Conservation (phyloP, 2,113 vertebrate species). For the Artemisiospiza belli region DNA sequence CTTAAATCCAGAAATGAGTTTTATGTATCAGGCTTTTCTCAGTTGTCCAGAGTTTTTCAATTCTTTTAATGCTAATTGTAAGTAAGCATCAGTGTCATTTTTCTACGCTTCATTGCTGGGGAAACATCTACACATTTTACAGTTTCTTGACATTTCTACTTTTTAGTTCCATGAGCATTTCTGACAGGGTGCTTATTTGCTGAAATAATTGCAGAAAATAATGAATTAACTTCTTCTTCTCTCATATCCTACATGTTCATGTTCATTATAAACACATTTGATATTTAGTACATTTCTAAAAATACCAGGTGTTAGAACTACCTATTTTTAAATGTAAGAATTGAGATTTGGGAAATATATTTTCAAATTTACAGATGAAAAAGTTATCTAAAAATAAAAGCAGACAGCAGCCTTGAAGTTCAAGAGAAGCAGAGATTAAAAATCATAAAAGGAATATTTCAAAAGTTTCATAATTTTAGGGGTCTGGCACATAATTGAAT, state of each 20-base stretch:
- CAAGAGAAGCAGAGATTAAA: neutral
- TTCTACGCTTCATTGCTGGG: neutral
- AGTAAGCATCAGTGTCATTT: neutral
- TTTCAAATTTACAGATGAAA: neutral
- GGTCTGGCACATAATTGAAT: neutral
- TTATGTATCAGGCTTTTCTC: neutral
- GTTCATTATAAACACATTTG: neutral
- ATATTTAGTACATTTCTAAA: neutral
- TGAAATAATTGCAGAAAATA: neutral
- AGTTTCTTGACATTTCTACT: neutral
- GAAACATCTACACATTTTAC: neutral
- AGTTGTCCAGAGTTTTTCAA: neutral
- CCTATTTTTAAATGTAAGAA: neutral
- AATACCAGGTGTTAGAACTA: neutral
- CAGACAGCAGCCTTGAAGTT: neutral
- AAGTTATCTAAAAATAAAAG: neutral
- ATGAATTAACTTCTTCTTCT: neutral
- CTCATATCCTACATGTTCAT: neutral
- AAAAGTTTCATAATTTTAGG: neutral
- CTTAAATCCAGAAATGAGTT: neutral
- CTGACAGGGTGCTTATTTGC: neutral
- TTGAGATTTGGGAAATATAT: neutral
- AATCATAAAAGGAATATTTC: neutral
- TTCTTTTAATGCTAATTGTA: neutral
- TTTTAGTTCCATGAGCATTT: neutral